Evolutionary conservation across 2,113 vertebrate genomes (phyloP).

Genomic region (Callospermophilus lateralis): DNA sequence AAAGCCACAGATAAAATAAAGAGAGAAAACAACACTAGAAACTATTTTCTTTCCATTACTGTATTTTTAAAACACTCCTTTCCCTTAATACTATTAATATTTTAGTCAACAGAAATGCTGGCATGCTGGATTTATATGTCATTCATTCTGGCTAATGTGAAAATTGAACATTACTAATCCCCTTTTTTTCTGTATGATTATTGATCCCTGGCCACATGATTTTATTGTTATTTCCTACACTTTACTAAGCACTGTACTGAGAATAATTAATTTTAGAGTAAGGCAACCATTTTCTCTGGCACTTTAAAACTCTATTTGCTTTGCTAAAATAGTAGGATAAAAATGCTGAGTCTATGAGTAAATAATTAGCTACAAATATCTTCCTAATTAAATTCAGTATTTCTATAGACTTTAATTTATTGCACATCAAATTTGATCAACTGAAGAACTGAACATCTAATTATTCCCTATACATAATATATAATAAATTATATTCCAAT

Average conservation of each 20-base stretch:
- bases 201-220: constrained; percentile 29
- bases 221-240: constrained; percentile 73
- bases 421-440: background rate
- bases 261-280: constrained; percentile 69
- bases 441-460: background rate
- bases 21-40: background rate
- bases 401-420: background rate
- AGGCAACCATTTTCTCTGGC: background rate
- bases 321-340: constrained; percentile 73
- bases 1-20: background rate
- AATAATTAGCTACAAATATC: background rate
- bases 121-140: constrained; percentile 53
- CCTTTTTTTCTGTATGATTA: constrained; percentile 53
- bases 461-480: too few species aligned
- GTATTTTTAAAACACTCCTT: constrained; percentile 45
- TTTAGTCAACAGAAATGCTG: constrained; percentile 28
- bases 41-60: background rate
- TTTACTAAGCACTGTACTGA: constrained; percentile 46
- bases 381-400: constrained; percentile 66
- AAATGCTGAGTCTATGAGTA: constrained; percentile 66
- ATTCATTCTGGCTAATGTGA: constrained; percentile 60
- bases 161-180: constrained; percentile 69
- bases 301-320: constrained; percentile 64
- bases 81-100: constrained; percentile 68
- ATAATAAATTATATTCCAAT: background rate